A percentile compares a stretch with the other conserved stretches of the same genome.
Evolutionary conservation across 2,797 vertebrate species (phyloP).

Genomic region (Syngnathus acus): DNA sequence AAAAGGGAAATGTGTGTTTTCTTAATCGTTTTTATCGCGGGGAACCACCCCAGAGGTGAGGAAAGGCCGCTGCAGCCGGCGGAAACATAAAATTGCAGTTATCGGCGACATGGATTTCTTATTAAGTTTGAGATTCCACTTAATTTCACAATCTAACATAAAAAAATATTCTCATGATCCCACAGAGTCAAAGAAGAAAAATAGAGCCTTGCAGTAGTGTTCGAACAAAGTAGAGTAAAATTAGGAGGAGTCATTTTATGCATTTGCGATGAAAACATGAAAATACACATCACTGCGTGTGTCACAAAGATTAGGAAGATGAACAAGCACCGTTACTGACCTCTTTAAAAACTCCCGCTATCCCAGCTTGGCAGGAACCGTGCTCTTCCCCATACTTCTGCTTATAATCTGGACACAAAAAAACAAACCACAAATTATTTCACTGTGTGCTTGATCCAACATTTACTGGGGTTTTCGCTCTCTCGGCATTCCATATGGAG

Average conservation of each 20-base stretch:
- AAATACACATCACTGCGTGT: background rate
- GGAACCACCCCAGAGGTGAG: conserved; percentile 36
- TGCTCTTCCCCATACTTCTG: conserved; percentile 99
- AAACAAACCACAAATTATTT: conserved; percentile 71
- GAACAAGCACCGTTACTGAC: conserved; percentile 70
- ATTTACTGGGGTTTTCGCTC: conserved; percentile 70
- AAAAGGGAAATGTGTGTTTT: conserved; percentile 32
- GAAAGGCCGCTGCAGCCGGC: conserved; percentile 18
- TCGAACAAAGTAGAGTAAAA: background rate
- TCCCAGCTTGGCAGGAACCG: conserved; percentile 97
- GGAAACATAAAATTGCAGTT: conserved; percentile 36
- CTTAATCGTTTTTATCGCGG: conserved; percentile 33
- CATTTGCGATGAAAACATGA: conserved; percentile 7
- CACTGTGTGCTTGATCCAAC: conserved; percentile 67
- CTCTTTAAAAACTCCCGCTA: conserved; percentile 89
- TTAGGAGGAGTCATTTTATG: conserved; percentile 6
- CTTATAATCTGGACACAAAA: conserved; percentile 84
- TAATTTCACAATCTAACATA: conserved; percentile 23
- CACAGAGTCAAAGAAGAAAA: background rate
- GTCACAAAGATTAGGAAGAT: conserved; percentile 25
- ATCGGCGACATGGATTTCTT: conserved; percentile 25
- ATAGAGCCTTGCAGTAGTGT: background rate
- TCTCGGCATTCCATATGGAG: conserved; percentile 75
- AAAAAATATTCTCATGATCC: background rate
- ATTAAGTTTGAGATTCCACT: conserved; percentile 30